Percentiles rank a stretch among this genome's conserved stretches.
Evolutionary conservation across 2,888 invertebrate genomes (phyloP).

Genomic region (Netelia fuscicornis): DNA sequence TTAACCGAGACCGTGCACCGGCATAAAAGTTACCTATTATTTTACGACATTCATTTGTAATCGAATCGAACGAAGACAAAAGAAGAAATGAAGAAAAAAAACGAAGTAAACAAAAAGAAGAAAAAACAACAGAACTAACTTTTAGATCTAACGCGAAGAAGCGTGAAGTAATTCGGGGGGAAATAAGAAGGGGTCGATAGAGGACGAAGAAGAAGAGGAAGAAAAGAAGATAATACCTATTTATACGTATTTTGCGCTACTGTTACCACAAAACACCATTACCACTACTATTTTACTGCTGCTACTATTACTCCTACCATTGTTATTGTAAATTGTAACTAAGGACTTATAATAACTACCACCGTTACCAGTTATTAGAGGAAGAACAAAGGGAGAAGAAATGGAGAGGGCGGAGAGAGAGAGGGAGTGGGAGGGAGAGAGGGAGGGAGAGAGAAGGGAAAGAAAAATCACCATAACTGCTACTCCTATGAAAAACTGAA

Average conservation of each 20-base stretch:
- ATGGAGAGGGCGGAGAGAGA: constrained; percentile 63
- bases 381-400: neutral
- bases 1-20: constrained; percentile 74
- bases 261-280: constrained; percentile 68
- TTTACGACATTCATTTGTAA: constrained; percentile 81
- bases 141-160: too few species aligned
- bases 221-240: constrained; percentile 49
- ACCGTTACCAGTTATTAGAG: constrained; percentile 64
- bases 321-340: constrained; percentile 8
- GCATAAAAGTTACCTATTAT: constrained; percentile 83
- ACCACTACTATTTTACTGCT: constrained; percentile 66
- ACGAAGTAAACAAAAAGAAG: constrained; percentile 23
- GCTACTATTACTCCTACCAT: constrained; percentile 52
- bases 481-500: constrained; percentile 22
- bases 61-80: constrained; percentile 78
- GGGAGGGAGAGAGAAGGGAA: constrained; percentile 18
- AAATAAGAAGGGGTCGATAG: constrained; percentile 76
- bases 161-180: too few species aligned
- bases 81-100: constrained; percentile 33
- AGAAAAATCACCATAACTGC: constrained; percentile 70
- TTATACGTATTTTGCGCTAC: constrained; percentile 72
- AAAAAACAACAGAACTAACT: neutral
- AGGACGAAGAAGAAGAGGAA: constrained; percentile 52
- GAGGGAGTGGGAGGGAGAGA: constrained; percentile 43
- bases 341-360: constrained; percentile 67